Evolutionary conservation across 1,140 invertebrate genomes (phyloP).

Genomic region (Eciton burchellii): DNA sequence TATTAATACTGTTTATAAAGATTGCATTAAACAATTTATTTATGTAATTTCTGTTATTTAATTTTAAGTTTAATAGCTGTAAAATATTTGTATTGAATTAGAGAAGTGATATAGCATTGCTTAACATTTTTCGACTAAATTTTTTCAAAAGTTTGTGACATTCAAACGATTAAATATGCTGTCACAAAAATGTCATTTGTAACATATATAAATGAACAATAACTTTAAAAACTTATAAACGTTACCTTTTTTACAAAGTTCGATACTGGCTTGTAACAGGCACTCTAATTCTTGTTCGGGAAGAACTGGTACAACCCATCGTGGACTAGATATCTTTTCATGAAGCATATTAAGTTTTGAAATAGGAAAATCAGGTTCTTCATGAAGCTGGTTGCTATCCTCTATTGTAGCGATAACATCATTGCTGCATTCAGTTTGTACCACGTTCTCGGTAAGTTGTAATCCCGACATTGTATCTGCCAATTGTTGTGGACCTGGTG

Average conservation of each 20-base stretch:
- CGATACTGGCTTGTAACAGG: slow-evolving; percentile 95
- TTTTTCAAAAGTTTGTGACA: too few species aligned
- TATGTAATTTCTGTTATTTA: too few species aligned
- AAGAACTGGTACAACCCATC: slow-evolving; percentile 98
- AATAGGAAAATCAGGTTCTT: slow-evolving; percentile 93
- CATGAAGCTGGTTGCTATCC: slow-evolving; percentile 83
- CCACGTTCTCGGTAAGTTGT: slow-evolving; percentile 82
- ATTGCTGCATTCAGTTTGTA: slow-evolving; percentile 78
- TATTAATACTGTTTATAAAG: too few species aligned
- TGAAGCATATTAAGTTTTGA: slow-evolving; percentile 94
- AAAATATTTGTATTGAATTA: too few species aligned
- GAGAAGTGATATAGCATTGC: too few species aligned
- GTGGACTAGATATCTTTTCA: slow-evolving; percentile 97
- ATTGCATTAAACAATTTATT: too few species aligned
- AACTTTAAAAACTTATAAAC: slow-evolving; percentile 16
- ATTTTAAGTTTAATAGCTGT: too few species aligned
- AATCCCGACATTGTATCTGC: slow-evolving; percentile 83
- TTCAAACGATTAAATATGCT: too few species aligned
- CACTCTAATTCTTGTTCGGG: slow-evolving; percentile 98
- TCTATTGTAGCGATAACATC: slow-evolving; percentile 80
- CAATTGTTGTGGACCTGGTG: slow-evolving; percentile 84
- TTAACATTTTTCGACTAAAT: too few species aligned
- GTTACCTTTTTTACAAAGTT: slow-evolving; percentile 92
- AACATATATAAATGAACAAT: background rate
- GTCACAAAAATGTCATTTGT: background rate